Conservation (phyloP, 30 jellyfish, hydroid and myxozoan species). For the Clytia hemisphaerica region DNA sequence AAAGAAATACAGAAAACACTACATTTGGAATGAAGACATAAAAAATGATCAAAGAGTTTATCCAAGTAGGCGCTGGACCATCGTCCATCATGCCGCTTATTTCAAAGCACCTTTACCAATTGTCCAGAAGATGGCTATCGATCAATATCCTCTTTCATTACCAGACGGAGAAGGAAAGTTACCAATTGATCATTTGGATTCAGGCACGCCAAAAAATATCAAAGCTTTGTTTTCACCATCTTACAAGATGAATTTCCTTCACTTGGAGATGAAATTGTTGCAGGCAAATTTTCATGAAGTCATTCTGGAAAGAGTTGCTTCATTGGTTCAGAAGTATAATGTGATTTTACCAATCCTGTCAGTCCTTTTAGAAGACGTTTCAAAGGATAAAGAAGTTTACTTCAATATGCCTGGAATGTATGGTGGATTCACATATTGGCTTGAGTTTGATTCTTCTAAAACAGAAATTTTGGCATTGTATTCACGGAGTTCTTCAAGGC, state of each 20-base stretch:
- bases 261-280: conserved; percentile 1
- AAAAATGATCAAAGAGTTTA: neutral
- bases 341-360: conserved; percentile 11
- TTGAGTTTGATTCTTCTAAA: neutral
- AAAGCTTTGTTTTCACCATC: conserved; percentile 1
- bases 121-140: conserved; percentile 1
- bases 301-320: neutral
- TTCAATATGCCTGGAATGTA: conserved; percentile 15
- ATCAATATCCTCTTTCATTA: conserved; percentile 14
- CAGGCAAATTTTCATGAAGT: conserved; percentile 11
- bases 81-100: conserved; percentile 12
- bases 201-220: neutral
- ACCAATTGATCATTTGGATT: conserved; percentile 13
- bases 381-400: neutral
- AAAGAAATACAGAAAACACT: neutral
- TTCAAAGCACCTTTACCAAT: conserved; percentile 1
- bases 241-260: neutral
- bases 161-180: conserved; percentile 17
- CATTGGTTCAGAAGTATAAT: conserved; percentile 4
- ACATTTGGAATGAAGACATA: conserved; percentile 1
- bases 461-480: conserved; percentile 1
- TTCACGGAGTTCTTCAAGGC: conserved; percentile 5
- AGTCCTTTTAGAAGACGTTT: conserved; percentile 9
- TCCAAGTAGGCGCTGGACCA: conserved; percentile 9
- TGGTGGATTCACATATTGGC: conserved; percentile 23